Evolutionary conservation across 2,888 invertebrate species (phyloP), one percentile per base, ranked within the genome.

Genomic region (Chelonus formosanus): DNA sequence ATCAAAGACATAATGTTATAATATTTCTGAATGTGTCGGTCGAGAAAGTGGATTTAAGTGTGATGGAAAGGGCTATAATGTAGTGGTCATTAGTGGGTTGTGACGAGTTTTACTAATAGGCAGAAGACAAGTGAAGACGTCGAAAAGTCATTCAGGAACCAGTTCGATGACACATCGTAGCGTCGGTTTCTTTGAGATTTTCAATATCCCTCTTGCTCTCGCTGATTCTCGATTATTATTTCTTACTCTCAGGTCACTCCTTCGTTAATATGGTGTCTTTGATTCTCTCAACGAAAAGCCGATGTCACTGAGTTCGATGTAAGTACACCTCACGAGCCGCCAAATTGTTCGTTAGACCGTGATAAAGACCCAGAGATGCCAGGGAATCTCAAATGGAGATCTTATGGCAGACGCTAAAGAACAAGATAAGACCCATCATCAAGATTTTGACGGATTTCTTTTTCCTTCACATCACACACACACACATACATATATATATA

Each of bases 71-170:
- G 68, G 67, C 69, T 57, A 57, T 57, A 72, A 71, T 71, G 71
- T 72, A 71, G 65, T 73, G 75, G 75, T 81, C 77, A 81, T 81
- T 81, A 80, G 78, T 76, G 73, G 76, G 73, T 78, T 76, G 75
- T 76, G 78, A 80, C 74, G 78, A 77, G 74, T 75, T 71, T 78
- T 74, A 76, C 79, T 80, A 82, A 81, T 81, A 80, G 79, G 78
- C 76, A 78, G 70, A 71, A 74, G 77, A 75, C 78, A 78, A 78
- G 78, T 75, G 77, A 78, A 79, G 79, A 82, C 72, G 79, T 80
- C 76, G 76, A 70, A 70, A 58, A 67, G 67, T 61, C 60, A 40
- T 43, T 61, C 50, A 58, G 44, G 48, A 53, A 70, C 69, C 66
- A 72, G 69, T 78, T 73, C 74, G 75, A 77, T 74, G 78, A 80